Base-by-base conservation (phyloP, 1,140 invertebrate genomes). In the Epicauta chinensis region DNA sequence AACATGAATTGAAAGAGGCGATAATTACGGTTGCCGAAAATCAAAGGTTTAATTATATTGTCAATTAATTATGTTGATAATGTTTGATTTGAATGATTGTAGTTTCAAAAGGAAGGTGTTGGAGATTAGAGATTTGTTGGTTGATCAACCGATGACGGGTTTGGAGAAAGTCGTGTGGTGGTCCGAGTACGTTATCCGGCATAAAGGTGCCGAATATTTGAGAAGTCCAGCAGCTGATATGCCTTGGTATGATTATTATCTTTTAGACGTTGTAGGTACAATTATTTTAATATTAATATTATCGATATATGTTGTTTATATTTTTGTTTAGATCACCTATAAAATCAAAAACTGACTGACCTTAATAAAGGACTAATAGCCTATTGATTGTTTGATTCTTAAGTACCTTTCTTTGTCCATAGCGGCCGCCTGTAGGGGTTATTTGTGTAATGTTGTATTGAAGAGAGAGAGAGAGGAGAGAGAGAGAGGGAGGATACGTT, bases 171-270 rank as follows among this genome's bases (percentile, higher is more conserved):
- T 63, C 23, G 53, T 69, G 53, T 71, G 64, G 59, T 70, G 68
- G 68, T 61, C 65, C 2, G 69, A 72, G 48, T 65, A 63, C 41
- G 62, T 66, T 16, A 59, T 71, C 16, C 55, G 67, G 14, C 60
- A 70, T 56, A 67, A 66, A 58, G 63, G 63, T 9, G 55, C 58
- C 7, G n/a, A 2, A 13, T 30, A 51, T 23, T 32, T 51, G 14
- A 43, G 39, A 29, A 51, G 48, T 34, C 38, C 48, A 29, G 76
- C 74, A 0, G 59, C 73, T 0, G 67, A 79, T 12, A 64, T 81
- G 12, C 71, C 72, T 11, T 73, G 73, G 61, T 80, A 77, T 64
- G 73, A 80, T 50, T 80, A 79, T 63, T 73, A 75, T 34, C 59
- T 77, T 45, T 63, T 82, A 4, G 80, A 83, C 61, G 71, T 81